Percentiles rank a stretch among this genome's conserved stretches.
These are phyloP conservation scores for Channa striata DNA, from an alignment of 2,797 vertebrate species.

Conservation along the genomic window DNA sequence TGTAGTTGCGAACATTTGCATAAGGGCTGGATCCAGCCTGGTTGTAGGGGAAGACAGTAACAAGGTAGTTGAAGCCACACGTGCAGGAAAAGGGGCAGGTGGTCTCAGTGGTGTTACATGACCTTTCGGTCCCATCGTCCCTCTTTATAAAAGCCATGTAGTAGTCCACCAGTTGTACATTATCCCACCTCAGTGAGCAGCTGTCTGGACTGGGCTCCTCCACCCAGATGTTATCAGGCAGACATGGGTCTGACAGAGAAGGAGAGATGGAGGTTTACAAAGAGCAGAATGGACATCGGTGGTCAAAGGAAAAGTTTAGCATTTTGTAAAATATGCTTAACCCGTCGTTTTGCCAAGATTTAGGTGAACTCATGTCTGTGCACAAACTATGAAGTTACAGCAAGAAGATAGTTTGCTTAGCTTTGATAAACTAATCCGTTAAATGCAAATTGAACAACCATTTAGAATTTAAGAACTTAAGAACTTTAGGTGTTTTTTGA, in stretches of 20 bases:
- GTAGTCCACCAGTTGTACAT: conserved; percentile 82
- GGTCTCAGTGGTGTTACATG: conserved; percentile 90
- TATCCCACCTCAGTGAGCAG: conserved; percentile 88
- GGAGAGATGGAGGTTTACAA: background rate
- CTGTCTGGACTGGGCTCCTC: conserved; percentile 83
- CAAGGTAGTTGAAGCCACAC: conserved; percentile 93
- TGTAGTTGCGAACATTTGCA: conserved; percentile 89
- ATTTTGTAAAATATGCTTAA: conserved; percentile 1
- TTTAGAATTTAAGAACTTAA: too few relatives aligned
- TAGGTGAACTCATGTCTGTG: too few relatives aligned
- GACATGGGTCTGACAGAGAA: conserved; percentile 87
- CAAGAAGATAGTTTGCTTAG: too few relatives aligned
- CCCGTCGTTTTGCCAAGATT: background rate
- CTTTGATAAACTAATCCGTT: too few relatives aligned
- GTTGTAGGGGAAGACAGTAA: conserved; percentile 92
- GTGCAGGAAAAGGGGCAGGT: conserved; percentile 86
- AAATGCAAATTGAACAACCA: too few relatives aligned
- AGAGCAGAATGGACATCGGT: background rate
- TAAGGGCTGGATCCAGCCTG: conserved; percentile 88
- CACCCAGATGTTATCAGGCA: conserved; percentile 84
- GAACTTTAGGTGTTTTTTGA: background rate
- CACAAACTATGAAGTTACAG: too few relatives aligned
- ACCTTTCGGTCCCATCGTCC: conserved; percentile 89
- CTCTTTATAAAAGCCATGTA: conserved; percentile 92
- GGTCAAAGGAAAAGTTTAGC: background rate